These are phyloP conservation scores for Clangula hyemalis DNA, from an alignment of 2,797 vertebrate genomes.

Conservation along the genomic window DNA sequence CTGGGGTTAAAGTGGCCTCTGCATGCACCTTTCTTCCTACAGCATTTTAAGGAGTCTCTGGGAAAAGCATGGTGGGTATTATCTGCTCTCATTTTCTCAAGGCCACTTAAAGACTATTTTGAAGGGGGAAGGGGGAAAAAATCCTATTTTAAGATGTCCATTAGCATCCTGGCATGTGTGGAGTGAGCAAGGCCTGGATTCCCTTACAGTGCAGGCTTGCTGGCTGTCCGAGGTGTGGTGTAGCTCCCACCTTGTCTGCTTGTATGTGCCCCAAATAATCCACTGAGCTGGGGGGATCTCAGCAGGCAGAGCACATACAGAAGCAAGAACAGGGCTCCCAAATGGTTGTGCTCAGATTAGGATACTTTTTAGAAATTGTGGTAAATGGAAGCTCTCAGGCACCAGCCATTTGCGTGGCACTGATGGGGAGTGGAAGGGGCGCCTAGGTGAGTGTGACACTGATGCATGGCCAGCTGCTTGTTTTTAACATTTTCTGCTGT, in stretches of 20 bases:
- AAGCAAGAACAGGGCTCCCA: not conserved
- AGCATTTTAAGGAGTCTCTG: not conserved
- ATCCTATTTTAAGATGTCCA: constrained; percentile 52
- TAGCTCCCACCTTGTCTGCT: not conserved
- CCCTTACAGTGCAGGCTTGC: not conserved
- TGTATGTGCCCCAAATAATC: not conserved
- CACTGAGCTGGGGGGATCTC: not conserved
- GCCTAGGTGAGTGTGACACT: not conserved
- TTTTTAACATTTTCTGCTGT: constrained; percentile 34
- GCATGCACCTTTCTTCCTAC: not conserved
- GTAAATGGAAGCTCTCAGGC: not conserved
- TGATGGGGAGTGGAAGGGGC: not conserved
- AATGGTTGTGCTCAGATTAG: not conserved
- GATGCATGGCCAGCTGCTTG: not conserved
- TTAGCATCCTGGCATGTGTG: constrained; percentile 35
- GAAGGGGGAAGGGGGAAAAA: not conserved
- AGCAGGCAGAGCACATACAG: not conserved
- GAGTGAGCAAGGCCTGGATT: not conserved
- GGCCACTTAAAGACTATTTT: constrained; percentile 36
- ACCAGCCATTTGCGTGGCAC: not conserved
- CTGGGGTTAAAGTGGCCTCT: constrained; percentile 40
- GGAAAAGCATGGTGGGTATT: constrained; percentile 40
- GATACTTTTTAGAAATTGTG: constrained; percentile 12
- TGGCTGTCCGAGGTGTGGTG: accelerated
- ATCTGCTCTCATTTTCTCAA: constrained; percentile 62